Conservation (phyloP, 2,888 invertebrate species). For the Limnephilus auricula region DNA sequence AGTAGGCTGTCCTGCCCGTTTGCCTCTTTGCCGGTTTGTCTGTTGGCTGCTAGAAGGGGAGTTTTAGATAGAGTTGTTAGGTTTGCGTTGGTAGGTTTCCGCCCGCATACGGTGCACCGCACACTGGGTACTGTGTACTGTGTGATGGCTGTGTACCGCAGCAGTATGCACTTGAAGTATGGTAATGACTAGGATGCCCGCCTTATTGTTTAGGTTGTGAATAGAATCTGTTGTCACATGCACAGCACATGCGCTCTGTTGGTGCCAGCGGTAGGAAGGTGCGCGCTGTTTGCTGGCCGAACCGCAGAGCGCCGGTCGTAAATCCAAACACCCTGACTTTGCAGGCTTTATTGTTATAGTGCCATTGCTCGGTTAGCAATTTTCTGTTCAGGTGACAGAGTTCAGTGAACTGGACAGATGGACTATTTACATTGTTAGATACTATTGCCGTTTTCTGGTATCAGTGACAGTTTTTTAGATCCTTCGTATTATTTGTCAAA, state of each 20-base stretch:
- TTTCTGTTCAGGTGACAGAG: slow-evolving; percentile 4
- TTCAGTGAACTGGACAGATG: slow-evolving; percentile 11
- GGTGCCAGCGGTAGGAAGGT: background rate
- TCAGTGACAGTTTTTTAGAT: background rate
- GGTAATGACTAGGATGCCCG: slow-evolving; percentile 10
- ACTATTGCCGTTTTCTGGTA: background rate
- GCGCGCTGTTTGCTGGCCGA: slow-evolving; percentile 4
- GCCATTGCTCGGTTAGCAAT: slow-evolving; percentile 4
- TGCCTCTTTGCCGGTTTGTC: background rate
- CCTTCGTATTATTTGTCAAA: background rate
- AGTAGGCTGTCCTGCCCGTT: background rate
- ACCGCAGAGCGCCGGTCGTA: slow-evolving; percentile 29
- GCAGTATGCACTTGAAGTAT: background rate
- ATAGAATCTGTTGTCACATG: slow-evolving; percentile 9
- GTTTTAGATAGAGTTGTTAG: background rate
- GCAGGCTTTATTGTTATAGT: background rate
- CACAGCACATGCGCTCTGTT: background rate
- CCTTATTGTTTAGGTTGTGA: background rate
- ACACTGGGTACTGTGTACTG: background rate
- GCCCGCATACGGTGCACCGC: background rate
- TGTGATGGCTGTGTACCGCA: background rate
- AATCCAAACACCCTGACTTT: background rate
- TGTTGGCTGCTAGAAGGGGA: background rate
- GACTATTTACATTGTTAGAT: background rate
- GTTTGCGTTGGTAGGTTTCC: background rate